phyloP scores from a whole-genome alignment of 2,888 invertebrate genomes.

The Ornithoptera alexandrae region DNA sequence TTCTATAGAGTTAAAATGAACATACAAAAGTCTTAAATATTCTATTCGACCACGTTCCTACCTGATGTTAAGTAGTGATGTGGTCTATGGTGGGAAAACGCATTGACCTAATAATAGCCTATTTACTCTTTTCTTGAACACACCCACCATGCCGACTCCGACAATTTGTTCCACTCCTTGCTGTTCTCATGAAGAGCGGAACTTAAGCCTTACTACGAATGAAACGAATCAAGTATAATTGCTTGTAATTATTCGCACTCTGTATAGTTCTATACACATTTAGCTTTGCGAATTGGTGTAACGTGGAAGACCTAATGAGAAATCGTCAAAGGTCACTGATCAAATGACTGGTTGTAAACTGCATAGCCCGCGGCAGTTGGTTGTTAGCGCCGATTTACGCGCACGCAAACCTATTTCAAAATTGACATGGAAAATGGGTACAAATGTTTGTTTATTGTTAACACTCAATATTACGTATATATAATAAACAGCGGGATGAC shows the following conservation, averaged over 20 bases:
- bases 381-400: constrained; percentile 19
- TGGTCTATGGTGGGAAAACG: no score
- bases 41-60: no score
- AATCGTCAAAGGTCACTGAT: constrained; percentile 25
- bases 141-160: no score
- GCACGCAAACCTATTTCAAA: constrained; percentile 26
- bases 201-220: no score
- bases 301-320: constrained; percentile 21
- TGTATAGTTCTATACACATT: constrained; percentile 6
- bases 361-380: constrained; percentile 9
- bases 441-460: neutral
- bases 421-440: constrained; percentile 17
- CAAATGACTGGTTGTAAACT: constrained; percentile 21
- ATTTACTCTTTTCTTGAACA: no score
- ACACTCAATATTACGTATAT: neutral
- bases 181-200: no score
- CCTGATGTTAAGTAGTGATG: no score
- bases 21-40: no score
- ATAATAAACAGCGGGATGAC: neutral
- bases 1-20: no score
- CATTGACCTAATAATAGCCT: no score
- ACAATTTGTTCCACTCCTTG: no score
- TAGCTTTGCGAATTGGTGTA: constrained; percentile 12
- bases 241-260: constrained; percentile 2
- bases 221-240: no score